Conservation (phyloP, 2,113 vertebrate species). For the Oncorhynchus masou region DNA sequence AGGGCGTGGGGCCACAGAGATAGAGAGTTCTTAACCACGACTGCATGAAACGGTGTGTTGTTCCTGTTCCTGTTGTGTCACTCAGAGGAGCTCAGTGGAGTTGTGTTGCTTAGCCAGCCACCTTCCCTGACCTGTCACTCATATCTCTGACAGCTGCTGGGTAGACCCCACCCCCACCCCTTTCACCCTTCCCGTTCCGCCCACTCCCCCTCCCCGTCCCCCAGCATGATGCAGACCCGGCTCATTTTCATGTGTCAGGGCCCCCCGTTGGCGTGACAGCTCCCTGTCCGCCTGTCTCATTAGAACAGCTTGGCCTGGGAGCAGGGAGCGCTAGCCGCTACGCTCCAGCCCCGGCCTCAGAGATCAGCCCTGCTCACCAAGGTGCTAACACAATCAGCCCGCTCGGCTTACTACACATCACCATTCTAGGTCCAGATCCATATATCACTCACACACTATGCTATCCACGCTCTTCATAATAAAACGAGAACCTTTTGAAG, state of each 20-base stretch:
- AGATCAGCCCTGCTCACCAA: constrained; percentile 44
- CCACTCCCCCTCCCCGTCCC: constrained; percentile 30
- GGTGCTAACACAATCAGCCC: constrained; percentile 64
- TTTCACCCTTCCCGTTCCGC: too few species aligned
- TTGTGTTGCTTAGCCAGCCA: constrained; percentile 55
- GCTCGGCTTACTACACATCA: constrained; percentile 27
- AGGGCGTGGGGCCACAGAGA: constrained; percentile 48
- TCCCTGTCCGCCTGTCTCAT: constrained; percentile 79
- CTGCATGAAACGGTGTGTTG: constrained; percentile 46
- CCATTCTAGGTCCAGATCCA: constrained; percentile 45
- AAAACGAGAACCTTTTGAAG: too few species aligned
- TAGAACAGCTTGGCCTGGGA: constrained; percentile 73
- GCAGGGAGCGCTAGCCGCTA: constrained; percentile 44
- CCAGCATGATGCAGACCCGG: constrained; percentile 63
- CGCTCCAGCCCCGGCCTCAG: constrained; percentile 23
- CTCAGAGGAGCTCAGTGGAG: constrained; percentile 47
- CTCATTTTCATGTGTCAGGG: constrained; percentile 79
- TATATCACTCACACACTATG: neutral
- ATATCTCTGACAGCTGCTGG: constrained; percentile 68
- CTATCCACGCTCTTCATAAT: neutral
- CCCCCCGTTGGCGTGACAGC: constrained; percentile 74
- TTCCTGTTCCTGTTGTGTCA: constrained; percentile 62
- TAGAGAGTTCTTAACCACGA: neutral
- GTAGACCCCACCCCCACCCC: constrained; percentile 17
- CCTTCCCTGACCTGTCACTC: constrained; percentile 72